These are phyloP conservation scores for Tiphia femorata DNA, from an alignment of 2,888 invertebrate species.

Conservation along the genomic window DNA sequence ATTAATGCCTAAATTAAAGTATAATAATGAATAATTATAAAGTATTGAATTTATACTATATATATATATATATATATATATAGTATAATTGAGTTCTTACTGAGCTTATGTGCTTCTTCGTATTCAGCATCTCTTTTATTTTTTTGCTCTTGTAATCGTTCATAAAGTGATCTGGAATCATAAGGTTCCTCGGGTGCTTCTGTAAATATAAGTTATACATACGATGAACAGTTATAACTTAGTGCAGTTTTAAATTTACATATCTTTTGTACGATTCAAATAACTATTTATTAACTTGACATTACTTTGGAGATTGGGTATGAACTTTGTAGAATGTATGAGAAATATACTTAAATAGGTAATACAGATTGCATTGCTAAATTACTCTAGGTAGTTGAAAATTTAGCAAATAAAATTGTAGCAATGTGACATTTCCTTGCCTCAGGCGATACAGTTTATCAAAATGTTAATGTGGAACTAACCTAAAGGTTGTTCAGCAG, in stretches of 20 bases:
- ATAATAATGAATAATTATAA: not conserved
- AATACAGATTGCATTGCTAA: too few relatives aligned
- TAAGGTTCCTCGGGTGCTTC: slow-evolving; percentile 90
- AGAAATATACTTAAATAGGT: too few relatives aligned
- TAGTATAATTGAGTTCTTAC: slow-evolving; percentile 73
- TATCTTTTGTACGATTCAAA: not conserved
- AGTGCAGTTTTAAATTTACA: not conserved
- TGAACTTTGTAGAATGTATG: too few relatives aligned
- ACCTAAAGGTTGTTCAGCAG: slow-evolving; percentile 92
- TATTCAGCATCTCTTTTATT: slow-evolving; percentile 92
- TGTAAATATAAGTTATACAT: slow-evolving; percentile 65
- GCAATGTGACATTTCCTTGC: too few relatives aligned
- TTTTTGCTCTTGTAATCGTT: slow-evolving; percentile 93
- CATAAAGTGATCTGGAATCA: slow-evolving; percentile 90
- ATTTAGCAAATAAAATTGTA: too few relatives aligned
- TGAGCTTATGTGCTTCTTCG: slow-evolving; percentile 96
- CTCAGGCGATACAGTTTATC: not conserved
- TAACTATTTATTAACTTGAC: too few relatives aligned
- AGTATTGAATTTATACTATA: not conserved
- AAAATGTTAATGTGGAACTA: slow-evolving; percentile 48
- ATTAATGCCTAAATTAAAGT: slow-evolving; percentile 1
- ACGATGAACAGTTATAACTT: slow-evolving; percentile 6
- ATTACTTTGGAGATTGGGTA: too few relatives aligned
- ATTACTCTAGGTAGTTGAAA: too few relatives aligned
- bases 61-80: not conserved